Base-by-base conservation (phyloP, 1,140 invertebrate species). In the Lordiphosa clarofinis region DNA sequence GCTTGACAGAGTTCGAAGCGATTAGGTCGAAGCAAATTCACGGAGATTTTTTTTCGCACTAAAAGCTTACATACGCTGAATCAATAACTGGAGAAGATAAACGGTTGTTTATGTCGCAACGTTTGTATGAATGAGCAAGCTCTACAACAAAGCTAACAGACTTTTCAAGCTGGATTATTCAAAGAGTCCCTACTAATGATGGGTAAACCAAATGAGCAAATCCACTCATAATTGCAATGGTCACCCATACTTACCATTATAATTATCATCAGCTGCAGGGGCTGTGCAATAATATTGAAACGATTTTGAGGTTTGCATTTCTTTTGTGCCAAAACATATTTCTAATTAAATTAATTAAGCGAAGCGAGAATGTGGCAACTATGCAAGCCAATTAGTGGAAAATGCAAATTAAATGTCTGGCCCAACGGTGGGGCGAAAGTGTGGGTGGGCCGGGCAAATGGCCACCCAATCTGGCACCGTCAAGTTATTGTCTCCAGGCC, bases 331-430 rank as follows among this genome's bases (percentile, higher is more conserved):
- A 54, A 59, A 81, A 75, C 60, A 78, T 84, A 82, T 84, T 82
- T 73, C 68, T 78, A 84, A 82, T 82, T 76, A 82, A 84, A 82
- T 82, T 78, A 82, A 84, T 82, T 82, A 84, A 65, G 73, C 78
- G 73, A 65, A 76, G 64, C 68, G 68, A 61, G 68, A 84, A 65
- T 69, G 56, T 70, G 67, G 54, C 64, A 67, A 67, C 52, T 73
- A 84, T 73, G 73, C 69, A 62, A 70, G 78, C 78, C 73, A 82
- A 82, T 82, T 78, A 82, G 78, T 66, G 73, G 63, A 84, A 82
- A 84, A 84, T 84, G 78, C 73, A 84, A 82, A 84, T 84, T 76
- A 82, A 82, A 82, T 82, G 69, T 84, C 73, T 76, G 60, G 60
- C 48, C 37, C n/a, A 60, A 28, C 46, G 38, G 46, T 31, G 9